Percentiles rank a stretch among this genome's conserved stretches.
Evolutionary conservation across 2,113 vertebrate genomes (phyloP).

Genomic region (Trichechus manatus): DNA sequence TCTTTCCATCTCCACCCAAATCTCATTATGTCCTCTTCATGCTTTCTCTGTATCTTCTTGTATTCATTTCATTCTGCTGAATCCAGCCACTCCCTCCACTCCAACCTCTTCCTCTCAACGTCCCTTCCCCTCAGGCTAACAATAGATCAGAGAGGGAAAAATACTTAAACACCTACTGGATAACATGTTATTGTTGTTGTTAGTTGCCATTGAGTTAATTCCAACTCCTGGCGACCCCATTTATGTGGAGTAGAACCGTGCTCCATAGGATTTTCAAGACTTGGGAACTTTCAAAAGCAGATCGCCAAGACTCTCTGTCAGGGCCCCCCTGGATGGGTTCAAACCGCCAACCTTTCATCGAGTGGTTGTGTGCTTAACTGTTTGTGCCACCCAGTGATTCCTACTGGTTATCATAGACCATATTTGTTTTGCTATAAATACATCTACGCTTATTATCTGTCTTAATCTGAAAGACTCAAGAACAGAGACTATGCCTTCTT

Average conservation of each 20-base stretch:
- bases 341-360: not conserved
- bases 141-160: not conserved
- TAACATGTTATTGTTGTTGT: not conserved
- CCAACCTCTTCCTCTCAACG: not conserved
- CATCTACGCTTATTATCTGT: not conserved
- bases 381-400: not conserved
- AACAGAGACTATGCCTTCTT: conserved; percentile 4
- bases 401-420: not conserved
- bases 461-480: not conserved
- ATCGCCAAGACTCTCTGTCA: not conserved
- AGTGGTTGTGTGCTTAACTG: not conserved
- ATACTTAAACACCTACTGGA: not conserved
- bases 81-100: not conserved
- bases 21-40: not conserved
- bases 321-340: not conserved
- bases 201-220: too few relatives aligned
- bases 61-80: conserved; percentile 5
- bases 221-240: not conserved
- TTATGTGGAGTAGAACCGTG: not conserved
- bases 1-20: not conserved
- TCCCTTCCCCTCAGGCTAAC: not conserved
- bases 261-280: not conserved
- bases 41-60: not conserved
- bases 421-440: conserved; percentile 15
- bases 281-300: not conserved